Evolutionary conservation across 2,888 invertebrate species (phyloP).

Genomic region (Helobdella robusta): DNA sequence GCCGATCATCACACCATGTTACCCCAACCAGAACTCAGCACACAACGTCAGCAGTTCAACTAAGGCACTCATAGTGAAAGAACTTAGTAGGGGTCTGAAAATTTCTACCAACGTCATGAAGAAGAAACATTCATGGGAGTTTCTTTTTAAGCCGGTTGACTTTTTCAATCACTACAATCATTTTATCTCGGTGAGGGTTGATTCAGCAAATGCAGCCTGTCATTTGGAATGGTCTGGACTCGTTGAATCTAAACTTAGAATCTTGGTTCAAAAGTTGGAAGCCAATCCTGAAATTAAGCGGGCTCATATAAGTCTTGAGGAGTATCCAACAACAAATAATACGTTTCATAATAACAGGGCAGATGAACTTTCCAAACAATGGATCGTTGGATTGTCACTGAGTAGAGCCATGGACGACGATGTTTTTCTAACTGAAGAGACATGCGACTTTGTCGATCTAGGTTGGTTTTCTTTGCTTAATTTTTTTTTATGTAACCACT

Average conservation of each 20-base stretch:
- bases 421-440: too few relatives aligned
- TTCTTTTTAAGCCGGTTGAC: conserved; percentile 83
- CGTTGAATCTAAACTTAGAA: conserved; percentile 88
- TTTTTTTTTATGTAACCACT: too few relatives aligned
- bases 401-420: too few relatives aligned
- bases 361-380: conserved; percentile 59
- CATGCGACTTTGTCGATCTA: too few relatives aligned
- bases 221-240: conserved; percentile 62
- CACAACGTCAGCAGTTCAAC: conserved; percentile 93
- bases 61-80: conserved; percentile 79
- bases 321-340: too few relatives aligned
- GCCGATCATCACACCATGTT: conserved; percentile 99
- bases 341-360: too few relatives aligned
- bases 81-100: conserved; percentile 62
- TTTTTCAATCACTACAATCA: conserved; percentile 84
- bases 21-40: conserved; percentile 98
- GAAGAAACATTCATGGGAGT: conserved; percentile 78
- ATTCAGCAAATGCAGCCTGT: too few relatives aligned
- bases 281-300: conserved; percentile 79
- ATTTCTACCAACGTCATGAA: conserved; percentile 59
- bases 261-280: conserved; percentile 81
- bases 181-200: too few relatives aligned
- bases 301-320: conserved; percentile 90
- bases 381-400: conserved; percentile 97
- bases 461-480: too few relatives aligned